These are phyloP conservation scores for Lycorma delicatula DNA, from an alignment of 1,140 invertebrate species.

Conservation along the genomic window DNA sequence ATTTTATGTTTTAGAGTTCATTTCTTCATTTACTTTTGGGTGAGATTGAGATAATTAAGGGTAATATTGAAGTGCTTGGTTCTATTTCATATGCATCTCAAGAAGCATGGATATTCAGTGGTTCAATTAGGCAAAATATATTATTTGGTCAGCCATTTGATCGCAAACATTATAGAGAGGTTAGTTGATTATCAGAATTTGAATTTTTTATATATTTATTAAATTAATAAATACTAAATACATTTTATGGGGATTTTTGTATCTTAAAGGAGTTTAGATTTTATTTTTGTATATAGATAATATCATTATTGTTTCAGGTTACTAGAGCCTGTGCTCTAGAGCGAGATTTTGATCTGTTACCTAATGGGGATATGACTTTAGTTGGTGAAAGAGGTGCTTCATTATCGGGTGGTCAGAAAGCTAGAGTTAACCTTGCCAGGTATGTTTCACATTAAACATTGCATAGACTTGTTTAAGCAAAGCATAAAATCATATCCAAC, in stretches of 20 bases:
- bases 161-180: conserved; percentile 51
- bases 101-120: conserved; percentile 68
- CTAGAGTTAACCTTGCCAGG: conserved; percentile 47
- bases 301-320: too few relatives aligned
- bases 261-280: too few relatives aligned
- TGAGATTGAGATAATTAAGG: conserved; percentile 53
- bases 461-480: too few relatives aligned
- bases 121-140: conserved; percentile 63
- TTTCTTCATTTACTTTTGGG: conserved; percentile 62
- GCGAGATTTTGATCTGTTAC: conserved; percentile 47
- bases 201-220: too few relatives aligned
- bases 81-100: conserved; percentile 62
- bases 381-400: conserved; percentile 72
- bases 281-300: too few relatives aligned
- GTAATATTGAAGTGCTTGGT: conserved; percentile 51
- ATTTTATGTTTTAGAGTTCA: conserved; percentile 61
- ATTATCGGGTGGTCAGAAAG: conserved; percentile 65
- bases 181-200: too few relatives aligned
- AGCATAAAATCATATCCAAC: too few relatives aligned
- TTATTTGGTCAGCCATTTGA: conserved; percentile 63
- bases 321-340: conserved; percentile 51
- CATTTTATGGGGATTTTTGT: too few relatives aligned
- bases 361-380: conserved; percentile 58
- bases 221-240: too few relatives aligned
- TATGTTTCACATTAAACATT: too few relatives aligned